Conservation (phyloP, 2,797 vertebrate species). For the Gambelia wislizenii region DNA sequence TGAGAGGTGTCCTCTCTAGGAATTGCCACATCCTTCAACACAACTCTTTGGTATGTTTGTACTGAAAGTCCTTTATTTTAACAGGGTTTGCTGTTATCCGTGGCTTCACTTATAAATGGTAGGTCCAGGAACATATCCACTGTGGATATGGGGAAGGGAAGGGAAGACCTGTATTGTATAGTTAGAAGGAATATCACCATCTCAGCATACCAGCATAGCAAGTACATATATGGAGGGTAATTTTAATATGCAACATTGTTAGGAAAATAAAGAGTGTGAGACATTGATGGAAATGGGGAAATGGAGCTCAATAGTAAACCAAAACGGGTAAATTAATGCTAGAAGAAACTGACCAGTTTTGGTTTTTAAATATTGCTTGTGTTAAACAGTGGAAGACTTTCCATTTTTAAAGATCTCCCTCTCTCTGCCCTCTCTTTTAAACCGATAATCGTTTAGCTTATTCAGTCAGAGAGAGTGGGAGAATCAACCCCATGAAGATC, state of each 20-base stretch:
- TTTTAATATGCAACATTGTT: background rate
- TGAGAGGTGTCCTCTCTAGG: no score
- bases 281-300: background rate
- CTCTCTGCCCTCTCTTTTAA: slow-evolving; percentile 20
- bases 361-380: background rate
- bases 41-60: no score
- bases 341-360: background rate
- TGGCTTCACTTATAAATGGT: no score
- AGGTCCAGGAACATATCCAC: no score
- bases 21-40: no score
- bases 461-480: background rate
- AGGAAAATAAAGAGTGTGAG: background rate
- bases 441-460: background rate
- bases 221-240: no score
- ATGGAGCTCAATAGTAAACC: background rate
- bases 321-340: background rate
- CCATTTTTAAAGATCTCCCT: background rate
- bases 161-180: no score
- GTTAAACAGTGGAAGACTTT: slow-evolving; percentile 1
- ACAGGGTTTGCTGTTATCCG: no score
- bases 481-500: background rate
- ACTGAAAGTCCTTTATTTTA: no score
- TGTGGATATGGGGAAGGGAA: no score
- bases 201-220: no score
- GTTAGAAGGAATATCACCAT: no score